phyloP scores from a whole-genome alignment of 2,888 invertebrate species.

The Malthinus seriepunctatus region DNA sequence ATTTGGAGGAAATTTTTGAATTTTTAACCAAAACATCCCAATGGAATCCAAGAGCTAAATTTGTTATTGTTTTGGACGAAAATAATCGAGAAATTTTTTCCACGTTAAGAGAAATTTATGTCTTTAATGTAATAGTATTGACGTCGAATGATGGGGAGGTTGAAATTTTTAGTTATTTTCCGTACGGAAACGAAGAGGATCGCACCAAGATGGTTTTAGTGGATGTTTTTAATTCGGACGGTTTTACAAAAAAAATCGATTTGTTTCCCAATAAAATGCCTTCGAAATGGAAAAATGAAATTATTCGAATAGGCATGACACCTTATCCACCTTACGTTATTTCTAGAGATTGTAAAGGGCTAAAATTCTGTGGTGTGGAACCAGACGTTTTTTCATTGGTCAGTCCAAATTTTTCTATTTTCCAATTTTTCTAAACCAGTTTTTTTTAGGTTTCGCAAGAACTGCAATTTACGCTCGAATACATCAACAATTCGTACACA shows the following conservation, averaged over 20 bases:
- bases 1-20: background rate
- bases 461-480: background rate
- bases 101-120: background rate
- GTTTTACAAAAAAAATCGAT: background rate
- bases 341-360: too few species aligned
- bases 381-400: background rate
- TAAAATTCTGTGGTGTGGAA: background rate
- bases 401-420: background rate
- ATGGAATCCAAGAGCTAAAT: constrained; percentile 22
- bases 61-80: constrained; percentile 6
- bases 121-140: background rate
- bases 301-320: background rate
- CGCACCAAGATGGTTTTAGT: background rate
- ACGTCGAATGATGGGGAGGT: background rate
- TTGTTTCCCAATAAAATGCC: constrained; percentile 16
- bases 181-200: background rate
- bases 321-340: constrained; percentile 9
- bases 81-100: background rate
- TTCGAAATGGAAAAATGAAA: background rate
- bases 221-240: background rate
- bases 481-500: background rate
- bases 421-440: background rate
- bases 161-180: constrained; percentile 1
- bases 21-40: background rate
- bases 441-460: background rate